These are phyloP conservation scores for Lepetodrilus schrolli DNA, from an alignment of 2,888 invertebrate species.

Conservation along the genomic window DNA sequence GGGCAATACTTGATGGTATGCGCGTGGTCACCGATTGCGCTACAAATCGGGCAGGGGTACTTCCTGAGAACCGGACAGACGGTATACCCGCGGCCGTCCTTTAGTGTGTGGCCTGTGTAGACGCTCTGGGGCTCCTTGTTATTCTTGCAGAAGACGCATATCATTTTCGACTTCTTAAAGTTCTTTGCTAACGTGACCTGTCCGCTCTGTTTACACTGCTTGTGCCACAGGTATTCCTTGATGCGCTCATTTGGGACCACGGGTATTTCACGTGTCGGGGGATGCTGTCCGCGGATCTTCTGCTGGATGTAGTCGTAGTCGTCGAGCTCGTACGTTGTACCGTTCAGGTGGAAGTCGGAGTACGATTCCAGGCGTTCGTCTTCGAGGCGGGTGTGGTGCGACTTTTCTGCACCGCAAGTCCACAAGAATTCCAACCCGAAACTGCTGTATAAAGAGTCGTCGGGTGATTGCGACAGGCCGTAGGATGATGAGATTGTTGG, in stretches of 20 bases:
- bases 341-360: conserved; percentile 48
- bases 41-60: conserved; percentile 83
- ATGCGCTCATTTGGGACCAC: conserved; percentile 39
- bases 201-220: conserved; percentile 38
- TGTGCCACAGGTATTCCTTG: conserved; percentile 46
- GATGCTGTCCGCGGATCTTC: conserved; percentile 43
- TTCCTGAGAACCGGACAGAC: conserved; percentile 83
- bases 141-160: conserved; percentile 86
- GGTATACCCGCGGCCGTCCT: conserved; percentile 80
- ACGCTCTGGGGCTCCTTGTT: conserved; percentile 82
- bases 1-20: conserved; percentile 87
- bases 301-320: conserved; percentile 51
- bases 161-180: conserved; percentile 41
- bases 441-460: no score
- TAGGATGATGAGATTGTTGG: neutral
- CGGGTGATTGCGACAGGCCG: no score
- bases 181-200: conserved; percentile 20
- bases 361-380: neutral
- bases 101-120: conserved; percentile 81
- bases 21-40: conserved; percentile 82
- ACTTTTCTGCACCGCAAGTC: no score
- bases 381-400: no score
- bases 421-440: no score
- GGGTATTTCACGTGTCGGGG: conserved; percentile 11
- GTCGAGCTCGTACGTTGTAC: conserved; percentile 50